Evolutionary conservation across 2,113 vertebrate genomes (phyloP), one percentile per base, ranked within the genome.

Genomic region (Accipiter cooperii): DNA sequence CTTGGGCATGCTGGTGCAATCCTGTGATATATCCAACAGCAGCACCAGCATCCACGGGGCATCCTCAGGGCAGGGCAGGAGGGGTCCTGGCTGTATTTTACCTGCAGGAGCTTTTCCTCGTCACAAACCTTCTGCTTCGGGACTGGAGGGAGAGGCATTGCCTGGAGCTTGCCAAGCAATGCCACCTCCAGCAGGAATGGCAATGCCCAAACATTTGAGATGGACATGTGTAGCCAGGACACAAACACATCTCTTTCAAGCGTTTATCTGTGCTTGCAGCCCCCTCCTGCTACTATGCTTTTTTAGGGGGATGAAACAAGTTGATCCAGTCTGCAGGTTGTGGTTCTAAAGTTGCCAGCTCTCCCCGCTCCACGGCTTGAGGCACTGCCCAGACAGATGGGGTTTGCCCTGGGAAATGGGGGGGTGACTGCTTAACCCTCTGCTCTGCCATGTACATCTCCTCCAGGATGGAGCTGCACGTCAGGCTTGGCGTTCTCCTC

Each of bases 21-120:
- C 26, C 33, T 0, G 2, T 8, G 14, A 77, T n/a, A 25, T 2
- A 60, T 34, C 34, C 3, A 1, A 28, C 22, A 69, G 68, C 31
- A 28, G 25, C 63, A 76, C 29, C 71, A 55, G 42, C 22, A 55
- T 29, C 70, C 42, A 8, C 2, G 33, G 36, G 34, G 13, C 42
- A 63, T 34, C n/a, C 26, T 36, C 6, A 10, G 21, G 29, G 15
- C 29, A 63, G 47, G n/a, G 63, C 12, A 74, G 61, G 61, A 68
- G 38, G 8, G 25, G 7, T 80, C 46, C 47, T 2, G 3, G 40
- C 12, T 44, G 40, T 17, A 17, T 51, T 63, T 49, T 20, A 57
- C 24, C 38, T 29, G 8, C 36, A 58, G 44, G 38, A 52, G 5
- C 15, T 49, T 82, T 42, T 63, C 40, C 46, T 69, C 17, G 0